Conservation (phyloP, 2,888 invertebrate genomes). For the Marasmarcha lunaedactyla region DNA sequence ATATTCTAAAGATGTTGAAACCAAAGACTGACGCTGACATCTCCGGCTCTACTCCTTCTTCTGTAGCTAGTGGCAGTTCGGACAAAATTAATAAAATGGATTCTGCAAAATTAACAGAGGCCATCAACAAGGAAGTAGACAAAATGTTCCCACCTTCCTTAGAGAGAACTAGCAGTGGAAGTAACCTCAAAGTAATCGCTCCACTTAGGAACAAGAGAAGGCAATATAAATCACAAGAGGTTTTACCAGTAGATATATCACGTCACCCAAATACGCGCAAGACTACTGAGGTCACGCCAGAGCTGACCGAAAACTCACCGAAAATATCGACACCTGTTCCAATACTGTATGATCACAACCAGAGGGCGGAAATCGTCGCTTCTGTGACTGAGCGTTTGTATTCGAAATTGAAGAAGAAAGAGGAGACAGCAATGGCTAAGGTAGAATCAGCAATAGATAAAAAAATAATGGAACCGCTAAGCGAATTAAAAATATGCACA, state of each 20-base stretch:
- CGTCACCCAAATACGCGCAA: background rate
- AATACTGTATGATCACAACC: conserved; percentile 51
- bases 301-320: conserved; percentile 11
- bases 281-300: background rate
- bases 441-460: conserved; percentile 48
- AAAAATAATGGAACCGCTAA: conserved; percentile 53
- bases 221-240: conserved; percentile 60
- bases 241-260: conserved; percentile 30
- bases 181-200: conserved; percentile 45
- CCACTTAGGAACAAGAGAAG: conserved; percentile 48
- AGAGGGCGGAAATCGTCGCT: conserved; percentile 77
- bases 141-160: conserved; percentile 47
- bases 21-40: conserved; percentile 33
- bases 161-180: conserved; percentile 54
- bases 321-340: conserved; percentile 30
- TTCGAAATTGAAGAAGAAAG: conserved; percentile 66
- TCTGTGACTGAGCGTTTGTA: conserved; percentile 78
- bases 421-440: conserved; percentile 48
- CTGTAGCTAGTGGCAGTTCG: conserved; percentile 42
- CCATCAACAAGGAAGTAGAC: conserved; percentile 52
- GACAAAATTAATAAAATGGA: conserved; percentile 39
- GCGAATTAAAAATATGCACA: conserved; percentile 68
- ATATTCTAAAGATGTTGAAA: conserved; percentile 39
- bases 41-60: conserved; percentile 38
- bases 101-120: conserved; percentile 32